Base-by-base conservation (phyloP, 2,113 vertebrate genomes). In the Cygnus atratus region DNA sequence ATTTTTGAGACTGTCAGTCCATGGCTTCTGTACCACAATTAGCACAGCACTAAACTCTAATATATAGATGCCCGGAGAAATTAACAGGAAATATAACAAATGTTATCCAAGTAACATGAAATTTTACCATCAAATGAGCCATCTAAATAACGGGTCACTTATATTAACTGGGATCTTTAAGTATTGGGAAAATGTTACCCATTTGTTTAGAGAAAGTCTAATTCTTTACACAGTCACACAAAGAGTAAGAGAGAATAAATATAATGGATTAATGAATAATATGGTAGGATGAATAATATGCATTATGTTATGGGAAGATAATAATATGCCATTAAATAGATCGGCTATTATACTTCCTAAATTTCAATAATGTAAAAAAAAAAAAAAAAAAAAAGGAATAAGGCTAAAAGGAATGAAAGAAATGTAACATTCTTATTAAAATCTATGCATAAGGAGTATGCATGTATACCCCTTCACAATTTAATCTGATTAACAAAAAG, bases 401-500 rank as follows among this genome's bases (percentile, higher is more conserved):
- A 37, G 44, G 55, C 58, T 88, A 94, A 95, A 93, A 89, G 12
- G 12, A 95, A 35, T 55, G 73, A 95, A 92, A 92, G 78, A 93
- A 95, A 90, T 76, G 65, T 83, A 95, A 95, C 57, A n/a, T 48
- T 96, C 50, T 84, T 84, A 92, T 78, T 94, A 88, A 94, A 97
- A 95, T 68, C 83, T 81, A 41, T 73, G 58, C 57, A 52, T 91
- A 61, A 89, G 48, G 48, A 91, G 54, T 37, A 66, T 63, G 19
- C 22, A 31, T 76, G 70, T 31, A 88, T 70, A 90, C 65, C 92
- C 62, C 80, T 82, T 93, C 70, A 20, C 35, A 81, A 84, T 84
- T 94, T 94, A 95, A 73, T 89, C 57, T 92, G 92, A 95, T 95
- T 97, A 97, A 95, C 52, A 88, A 93, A 94, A 97, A 80, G 71